These are phyloP conservation scores for Dynastes maya DNA, from an alignment of 2,888 invertebrate genomes.

Conservation along the genomic window DNA sequence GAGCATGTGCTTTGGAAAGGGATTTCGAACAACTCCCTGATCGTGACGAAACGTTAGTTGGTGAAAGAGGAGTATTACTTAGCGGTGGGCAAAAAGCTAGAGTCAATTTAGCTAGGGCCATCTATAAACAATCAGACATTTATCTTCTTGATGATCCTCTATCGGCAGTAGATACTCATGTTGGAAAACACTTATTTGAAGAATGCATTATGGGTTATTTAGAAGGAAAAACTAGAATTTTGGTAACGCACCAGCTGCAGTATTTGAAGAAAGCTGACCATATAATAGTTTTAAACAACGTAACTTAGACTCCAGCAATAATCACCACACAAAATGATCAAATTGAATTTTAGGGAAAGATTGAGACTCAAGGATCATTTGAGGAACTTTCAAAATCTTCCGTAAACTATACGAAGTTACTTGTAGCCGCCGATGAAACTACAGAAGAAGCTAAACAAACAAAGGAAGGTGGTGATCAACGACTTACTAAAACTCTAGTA, in stretches of 20 bases:
- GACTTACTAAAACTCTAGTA: not conserved
- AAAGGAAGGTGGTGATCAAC: not conserved
- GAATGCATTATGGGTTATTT: slow-evolving; percentile 77
- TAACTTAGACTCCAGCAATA: slow-evolving; percentile 56
- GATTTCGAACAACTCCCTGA: slow-evolving; percentile 77
- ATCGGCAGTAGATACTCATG: slow-evolving; percentile 84
- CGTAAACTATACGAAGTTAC: slow-evolving; percentile 67
- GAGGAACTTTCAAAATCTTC: slow-evolving; percentile 62
- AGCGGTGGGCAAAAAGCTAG: slow-evolving; percentile 88
- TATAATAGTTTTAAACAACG: slow-evolving; percentile 73
- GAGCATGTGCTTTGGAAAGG: slow-evolving; percentile 74
- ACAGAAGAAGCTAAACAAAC: slow-evolving; percentile 5
- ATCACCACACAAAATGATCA: not conserved
- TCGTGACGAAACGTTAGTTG: slow-evolving; percentile 71
- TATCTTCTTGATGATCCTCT: slow-evolving; percentile 86
- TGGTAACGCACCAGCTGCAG: slow-evolving; percentile 82
- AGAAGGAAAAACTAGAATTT: slow-evolving; percentile 74
- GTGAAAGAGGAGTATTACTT: slow-evolving; percentile 83
- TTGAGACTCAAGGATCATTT: slow-evolving; percentile 65
- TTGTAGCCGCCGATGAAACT: slow-evolving; percentile 59
- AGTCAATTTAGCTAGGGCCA: slow-evolving; percentile 82
- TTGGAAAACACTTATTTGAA: slow-evolving; percentile 82
- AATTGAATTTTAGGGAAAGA: slow-evolving; percentile 68
- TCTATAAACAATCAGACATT: slow-evolving; percentile 83
- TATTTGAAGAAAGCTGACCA: slow-evolving; percentile 73